A percentile compares a stretch with the other conserved stretches of the same genome.
These are phyloP conservation scores for Trichogramma pretiosum DNA, from an alignment of 1,140 invertebrate genomes.

Conservation along the genomic window DNA sequence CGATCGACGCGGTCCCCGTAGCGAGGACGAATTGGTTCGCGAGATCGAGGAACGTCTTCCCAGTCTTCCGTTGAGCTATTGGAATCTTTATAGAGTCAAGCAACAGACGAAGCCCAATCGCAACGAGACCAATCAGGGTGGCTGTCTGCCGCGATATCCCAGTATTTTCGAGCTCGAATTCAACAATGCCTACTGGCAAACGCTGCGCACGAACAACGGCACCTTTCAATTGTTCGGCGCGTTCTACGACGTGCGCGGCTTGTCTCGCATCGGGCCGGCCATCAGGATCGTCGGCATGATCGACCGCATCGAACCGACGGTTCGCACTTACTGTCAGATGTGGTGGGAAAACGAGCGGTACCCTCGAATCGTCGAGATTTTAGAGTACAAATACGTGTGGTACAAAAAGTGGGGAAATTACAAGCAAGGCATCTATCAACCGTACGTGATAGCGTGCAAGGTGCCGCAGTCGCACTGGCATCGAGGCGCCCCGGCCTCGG, in stretches of 20 bases:
- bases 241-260: conserved; percentile 73
- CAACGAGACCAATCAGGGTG: conserved; percentile 49
- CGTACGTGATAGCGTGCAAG: conserved; percentile 82
- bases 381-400: conserved; percentile 92
- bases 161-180: conserved; percentile 81
- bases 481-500: conserved; percentile 65
- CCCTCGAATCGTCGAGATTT: conserved; percentile 65
- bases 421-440: conserved; percentile 83
- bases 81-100: conserved; percentile 69
- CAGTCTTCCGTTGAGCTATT: conserved; percentile 73
- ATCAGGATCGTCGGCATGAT: conserved; percentile 85
- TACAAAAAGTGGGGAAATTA: conserved; percentile 91
- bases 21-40: conserved; percentile 67
- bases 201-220: conserved; percentile 66
- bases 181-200: conserved; percentile 89
- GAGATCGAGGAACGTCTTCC: conserved; percentile 68
- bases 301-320: conserved; percentile 73
- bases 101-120: conserved; percentile 32
- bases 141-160: conserved; percentile 65
- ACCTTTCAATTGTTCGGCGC: conserved; percentile 84
- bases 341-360: conserved; percentile 81
- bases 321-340: conserved; percentile 77
- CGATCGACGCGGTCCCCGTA: conserved; percentile 56
- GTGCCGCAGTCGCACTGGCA: conserved; percentile 65
- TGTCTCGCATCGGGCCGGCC: conserved; percentile 68